These are phyloP conservation scores for Drosophila yakuba DNA, from an alignment of 1,140 invertebrate genomes.

Conservation along the genomic window DNA sequence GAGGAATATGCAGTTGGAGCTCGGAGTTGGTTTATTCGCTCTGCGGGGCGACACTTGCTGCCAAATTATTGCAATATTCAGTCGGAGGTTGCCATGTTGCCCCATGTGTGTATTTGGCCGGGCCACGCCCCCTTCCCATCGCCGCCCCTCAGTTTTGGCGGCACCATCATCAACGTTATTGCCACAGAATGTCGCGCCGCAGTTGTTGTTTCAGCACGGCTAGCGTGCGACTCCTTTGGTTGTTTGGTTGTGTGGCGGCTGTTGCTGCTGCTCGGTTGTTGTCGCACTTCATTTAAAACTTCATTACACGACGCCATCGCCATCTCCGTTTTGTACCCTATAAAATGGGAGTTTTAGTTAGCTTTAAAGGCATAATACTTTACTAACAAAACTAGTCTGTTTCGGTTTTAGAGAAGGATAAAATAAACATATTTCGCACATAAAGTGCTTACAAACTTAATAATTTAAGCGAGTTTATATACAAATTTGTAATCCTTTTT, in stretches of 20 bases:
- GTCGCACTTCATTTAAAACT: conserved; percentile 81
- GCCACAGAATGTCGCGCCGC: conserved; percentile 74
- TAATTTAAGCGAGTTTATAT: too few relatives aligned
- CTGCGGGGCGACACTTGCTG: conserved; percentile 58
- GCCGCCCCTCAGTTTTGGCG: conserved; percentile 1
- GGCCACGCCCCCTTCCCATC: conserved; percentile 7
- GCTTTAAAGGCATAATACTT: background rate
- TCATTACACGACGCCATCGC: conserved; percentile 63
- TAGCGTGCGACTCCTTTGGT: conserved; percentile 20
- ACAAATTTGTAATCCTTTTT: too few relatives aligned
- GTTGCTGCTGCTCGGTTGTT: conserved; percentile 56
- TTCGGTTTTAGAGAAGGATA: too few relatives aligned
- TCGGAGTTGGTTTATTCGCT: conserved; percentile 29
- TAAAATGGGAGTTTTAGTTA: background rate
- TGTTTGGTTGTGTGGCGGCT: conserved; percentile 10
- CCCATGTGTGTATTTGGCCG: conserved; percentile 40
- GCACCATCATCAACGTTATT: conserved; percentile 64
- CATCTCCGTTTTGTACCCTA: background rate
- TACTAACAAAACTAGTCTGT: too few relatives aligned
- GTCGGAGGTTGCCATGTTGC: conserved; percentile 47
- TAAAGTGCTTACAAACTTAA: too few relatives aligned
- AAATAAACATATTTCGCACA: too few relatives aligned
- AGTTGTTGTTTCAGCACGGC: conserved; percentile 41
- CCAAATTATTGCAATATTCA: conserved; percentile 70
- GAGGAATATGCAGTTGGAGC: conserved; percentile 17